phyloP scores from a whole-genome alignment of 1,140 invertebrate species.

The Bombyx mandarina region DNA sequence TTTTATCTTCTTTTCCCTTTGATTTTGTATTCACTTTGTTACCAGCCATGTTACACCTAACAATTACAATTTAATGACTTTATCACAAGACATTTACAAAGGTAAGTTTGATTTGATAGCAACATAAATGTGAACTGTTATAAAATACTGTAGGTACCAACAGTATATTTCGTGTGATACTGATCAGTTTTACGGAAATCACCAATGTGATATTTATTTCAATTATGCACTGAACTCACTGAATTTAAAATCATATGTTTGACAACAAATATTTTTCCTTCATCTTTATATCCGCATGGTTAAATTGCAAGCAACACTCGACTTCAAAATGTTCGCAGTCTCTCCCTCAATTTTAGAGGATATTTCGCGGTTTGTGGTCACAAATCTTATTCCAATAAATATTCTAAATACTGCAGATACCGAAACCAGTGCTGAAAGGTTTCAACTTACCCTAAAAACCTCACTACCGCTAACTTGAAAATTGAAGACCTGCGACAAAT shows the following conservation, averaged over 20 bases:
- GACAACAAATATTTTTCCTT: too few species aligned
- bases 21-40: conserved; percentile 61
- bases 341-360: conserved; percentile 66
- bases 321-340: conserved; percentile 44
- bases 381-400: conserved; percentile 25
- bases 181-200: background rate
- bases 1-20: conserved; percentile 52
- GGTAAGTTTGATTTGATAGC: background rate
- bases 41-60: conserved; percentile 57
- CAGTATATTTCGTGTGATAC: background rate
- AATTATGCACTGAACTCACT: too few species aligned
- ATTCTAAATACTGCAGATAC: conserved; percentile 33
- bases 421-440: conserved; percentile 34
- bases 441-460: conserved; percentile 44
- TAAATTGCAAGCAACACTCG: too few species aligned
- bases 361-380: conserved; percentile 25
- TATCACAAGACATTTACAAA: background rate
- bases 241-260: too few species aligned
- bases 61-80: conserved; percentile 3
- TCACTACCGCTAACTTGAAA: conserved; percentile 56
- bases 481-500: conserved; percentile 52
- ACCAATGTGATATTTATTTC: too few species aligned
- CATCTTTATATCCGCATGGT: too few species aligned
- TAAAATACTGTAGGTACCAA: background rate
- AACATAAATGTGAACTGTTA: background rate